Evolutionary conservation across 1,140 invertebrate species (phyloP).

Genomic region (Holcopasites calliopsidis): DNA sequence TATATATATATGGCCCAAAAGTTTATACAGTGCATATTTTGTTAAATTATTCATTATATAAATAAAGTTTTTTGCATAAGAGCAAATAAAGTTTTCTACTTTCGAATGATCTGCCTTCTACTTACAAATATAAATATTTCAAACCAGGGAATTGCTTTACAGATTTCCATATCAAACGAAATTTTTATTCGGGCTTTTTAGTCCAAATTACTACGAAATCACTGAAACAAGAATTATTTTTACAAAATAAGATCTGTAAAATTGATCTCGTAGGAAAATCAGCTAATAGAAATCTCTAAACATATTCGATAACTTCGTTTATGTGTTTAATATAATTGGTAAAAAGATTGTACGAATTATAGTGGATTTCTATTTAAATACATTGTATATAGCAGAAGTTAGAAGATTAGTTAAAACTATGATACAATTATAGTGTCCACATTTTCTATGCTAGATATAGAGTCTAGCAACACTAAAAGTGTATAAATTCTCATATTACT

Average conservation of each 20-base stretch:
- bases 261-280: slow-evolving; percentile 22
- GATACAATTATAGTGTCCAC: slow-evolving; percentile 1
- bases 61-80: slow-evolving; percentile 28
- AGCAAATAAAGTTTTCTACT: too few species aligned
- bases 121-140: slow-evolving; percentile 2
- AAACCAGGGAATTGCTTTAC: background rate
- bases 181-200: background rate
- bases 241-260: slow-evolving; percentile 10
- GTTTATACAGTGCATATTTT: slow-evolving; percentile 24
- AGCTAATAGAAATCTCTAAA: background rate
- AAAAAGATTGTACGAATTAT: background rate
- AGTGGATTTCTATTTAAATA: slow-evolving; percentile 28
- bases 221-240: slow-evolving; percentile 1
- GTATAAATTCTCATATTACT: slow-evolving; percentile 16
- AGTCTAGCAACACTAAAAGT: slow-evolving; percentile 6
- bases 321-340: background rate
- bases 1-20: slow-evolving; percentile 6
- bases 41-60: slow-evolving; percentile 43
- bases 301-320: background rate
- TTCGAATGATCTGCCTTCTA: background rate
- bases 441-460: background rate
- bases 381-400: slow-evolving; percentile 22
- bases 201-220: background rate
- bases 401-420: slow-evolving; percentile 10
- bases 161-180: background rate